These are phyloP conservation scores for Portevinia maculata DNA, from an alignment of 2,888 invertebrate genomes.

Conservation along the genomic window DNA sequence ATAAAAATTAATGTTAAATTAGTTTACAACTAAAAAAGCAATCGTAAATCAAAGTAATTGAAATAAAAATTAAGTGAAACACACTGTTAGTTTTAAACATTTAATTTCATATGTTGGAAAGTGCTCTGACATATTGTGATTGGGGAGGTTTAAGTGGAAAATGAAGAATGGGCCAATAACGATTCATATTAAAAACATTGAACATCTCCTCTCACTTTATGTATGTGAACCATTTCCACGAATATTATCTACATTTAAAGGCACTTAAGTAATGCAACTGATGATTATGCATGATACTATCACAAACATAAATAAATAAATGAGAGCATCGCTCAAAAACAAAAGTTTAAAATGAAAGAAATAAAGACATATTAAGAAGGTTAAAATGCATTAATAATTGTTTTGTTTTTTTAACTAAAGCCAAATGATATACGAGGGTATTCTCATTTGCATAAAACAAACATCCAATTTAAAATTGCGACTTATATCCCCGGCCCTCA, in stretches of 20 bases:
- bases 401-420: slow-evolving; percentile 42
- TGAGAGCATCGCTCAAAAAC: slow-evolving; percentile 7
- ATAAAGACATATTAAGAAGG: slow-evolving; percentile 43
- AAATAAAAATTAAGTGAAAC: slow-evolving; percentile 7
- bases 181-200: background rate
- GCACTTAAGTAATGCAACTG: slow-evolving; percentile 34
- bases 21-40: slow-evolving; percentile 7
- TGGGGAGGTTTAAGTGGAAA: background rate
- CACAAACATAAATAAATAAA: slow-evolving; percentile 24
- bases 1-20: slow-evolving; percentile 4
- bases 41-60: slow-evolving; percentile 7
- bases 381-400: slow-evolving; percentile 64
- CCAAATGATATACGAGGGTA: slow-evolving; percentile 61
- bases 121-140: slow-evolving; percentile 11
- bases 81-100: slow-evolving; percentile 10
- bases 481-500: slow-evolving; percentile 80
- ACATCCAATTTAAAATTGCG: slow-evolving; percentile 65
- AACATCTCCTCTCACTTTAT: slow-evolving; percentile 5
- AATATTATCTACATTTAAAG: slow-evolving; percentile 31
- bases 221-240: slow-evolving; percentile 19
- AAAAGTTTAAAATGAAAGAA: slow-evolving; percentile 41
- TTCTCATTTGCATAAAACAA: slow-evolving; percentile 59
- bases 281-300: slow-evolving; percentile 45
- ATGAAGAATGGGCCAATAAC: background rate
- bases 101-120: slow-evolving; percentile 12